Evolutionary conservation across 2,113 vertebrate genomes (phyloP), one percentile per base, ranked within the genome.

Genomic region (Entelurus aequoreus): DNA sequence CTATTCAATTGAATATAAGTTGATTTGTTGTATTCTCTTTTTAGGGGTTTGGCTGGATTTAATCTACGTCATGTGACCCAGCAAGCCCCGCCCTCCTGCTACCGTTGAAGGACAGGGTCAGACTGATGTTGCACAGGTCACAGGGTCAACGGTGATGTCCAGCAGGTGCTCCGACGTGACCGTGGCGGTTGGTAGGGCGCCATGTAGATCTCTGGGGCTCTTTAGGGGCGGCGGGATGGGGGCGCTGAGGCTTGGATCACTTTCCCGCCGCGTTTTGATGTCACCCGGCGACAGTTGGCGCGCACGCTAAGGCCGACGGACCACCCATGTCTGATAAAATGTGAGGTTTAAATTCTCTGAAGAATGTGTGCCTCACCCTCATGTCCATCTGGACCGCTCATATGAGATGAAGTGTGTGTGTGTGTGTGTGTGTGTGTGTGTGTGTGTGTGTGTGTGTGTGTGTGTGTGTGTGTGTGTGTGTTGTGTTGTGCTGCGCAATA

Each of bases 361-460:
- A 81, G 86, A 84, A 85, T 88, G 83, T 6, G 37, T 72, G 71
- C 0, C 53, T 61, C 54, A 44, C 58, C 59, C 38, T 6, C 6
- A 69, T 54, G 38, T 12, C 88, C 88, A 90, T 90, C 89, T 90
- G 89, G 88, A 88, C 86, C 60, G 66, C 65, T 79, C 71, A 65
- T 53, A 81, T 13, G 2, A 57, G 10, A 44, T 4, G 40, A 4
- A n/a, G 15, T 35, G 51, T 6, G 28, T 37, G 52, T 36, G 37
- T 40, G 40, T 42, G 6, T 38, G 37, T 40, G 54, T 16, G 54
- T 19, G 54, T 28, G 28, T 28, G 28, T 28, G 28, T 28, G 28
- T 28, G 28, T 28, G 28, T 28, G 28, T 28, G 28, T 28, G 28
- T 28, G 28, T 28, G 28, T 28, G 28, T 28, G 28, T 28, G 28